Conservation (phyloP, 2,113 vertebrate species). For the Hippocampus barbouri region DNA sequence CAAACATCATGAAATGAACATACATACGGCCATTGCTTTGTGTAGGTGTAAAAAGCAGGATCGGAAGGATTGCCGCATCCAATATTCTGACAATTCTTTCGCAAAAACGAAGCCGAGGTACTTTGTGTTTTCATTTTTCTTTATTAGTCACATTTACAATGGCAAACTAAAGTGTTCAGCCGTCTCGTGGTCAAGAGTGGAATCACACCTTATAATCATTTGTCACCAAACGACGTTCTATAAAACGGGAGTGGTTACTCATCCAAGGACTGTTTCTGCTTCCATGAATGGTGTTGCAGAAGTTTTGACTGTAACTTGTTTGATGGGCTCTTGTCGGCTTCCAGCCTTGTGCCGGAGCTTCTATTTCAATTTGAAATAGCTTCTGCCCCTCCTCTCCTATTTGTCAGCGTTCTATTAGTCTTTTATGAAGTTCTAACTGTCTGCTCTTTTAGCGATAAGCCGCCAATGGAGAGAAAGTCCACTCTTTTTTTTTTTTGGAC, state of each 20-base stretch:
- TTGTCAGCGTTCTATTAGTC: background rate
- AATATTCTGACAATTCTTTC: too few species aligned
- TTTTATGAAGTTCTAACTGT: slow-evolving; percentile 1
- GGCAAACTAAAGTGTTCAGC: too few species aligned
- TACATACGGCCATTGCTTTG: background rate
- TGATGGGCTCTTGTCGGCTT: background rate
- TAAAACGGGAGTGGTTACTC: background rate
- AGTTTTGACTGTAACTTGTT: background rate
- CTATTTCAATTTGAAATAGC: background rate
- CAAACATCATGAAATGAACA: too few species aligned
- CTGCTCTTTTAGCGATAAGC: slow-evolving; percentile 4
- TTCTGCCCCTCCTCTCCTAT: background rate
- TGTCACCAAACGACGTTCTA: background rate
- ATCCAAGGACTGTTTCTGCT: too few species aligned
- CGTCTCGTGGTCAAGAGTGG: too few species aligned
- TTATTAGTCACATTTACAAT: too few species aligned
- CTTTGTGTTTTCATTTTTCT: too few species aligned
- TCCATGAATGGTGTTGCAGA: too few species aligned
- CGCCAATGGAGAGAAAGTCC: background rate
- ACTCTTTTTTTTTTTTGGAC: background rate
- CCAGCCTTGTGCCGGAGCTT: background rate
- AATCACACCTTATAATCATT: background rate
- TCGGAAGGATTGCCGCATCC: background rate
- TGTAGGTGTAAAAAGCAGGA: background rate
- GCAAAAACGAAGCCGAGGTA: too few species aligned